Evolutionary conservation across 2,888 invertebrate genomes (phyloP).

Genomic region (Alentia gelatinosa): DNA sequence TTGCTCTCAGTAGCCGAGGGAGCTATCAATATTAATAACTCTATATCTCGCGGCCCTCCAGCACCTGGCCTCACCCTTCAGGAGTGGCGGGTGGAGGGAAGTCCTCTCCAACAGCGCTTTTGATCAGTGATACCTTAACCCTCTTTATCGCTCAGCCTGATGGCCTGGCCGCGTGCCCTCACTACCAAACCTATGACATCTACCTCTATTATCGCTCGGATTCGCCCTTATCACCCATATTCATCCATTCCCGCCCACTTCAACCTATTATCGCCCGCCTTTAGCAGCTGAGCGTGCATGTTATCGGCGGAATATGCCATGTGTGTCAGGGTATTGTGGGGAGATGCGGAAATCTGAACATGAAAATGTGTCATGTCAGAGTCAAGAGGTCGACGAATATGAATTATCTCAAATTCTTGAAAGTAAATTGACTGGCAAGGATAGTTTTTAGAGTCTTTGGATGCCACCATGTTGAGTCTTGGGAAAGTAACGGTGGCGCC

Average conservation of each 20-base stretch:
- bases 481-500: too few species aligned
- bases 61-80: neutral
- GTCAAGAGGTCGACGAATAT: neutral
- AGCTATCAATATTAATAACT: constrained; percentile 14
- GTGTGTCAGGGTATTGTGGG: neutral
- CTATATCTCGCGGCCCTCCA: neutral
- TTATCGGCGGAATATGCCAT: neutral
- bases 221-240: constrained; percentile 29
- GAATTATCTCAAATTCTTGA: neutral
- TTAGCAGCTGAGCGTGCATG: neutral
- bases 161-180: constrained; percentile 31
- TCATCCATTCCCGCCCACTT: neutral
- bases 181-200: neutral
- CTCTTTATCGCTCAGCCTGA: constrained; percentile 32
- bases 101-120: neutral
- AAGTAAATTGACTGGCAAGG: neutral
- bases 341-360: neutral
- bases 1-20: neutral
- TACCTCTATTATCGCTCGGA: neutral
- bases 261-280: neutral
- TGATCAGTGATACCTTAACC: neutral
- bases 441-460: neutral
- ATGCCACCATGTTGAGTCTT: too few species aligned
- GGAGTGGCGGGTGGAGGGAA: neutral
- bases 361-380: neutral